These are phyloP conservation scores for Myrmecophaga tridactyla DNA, from an alignment of 2,113 vertebrate genomes.

Conservation along the genomic window DNA sequence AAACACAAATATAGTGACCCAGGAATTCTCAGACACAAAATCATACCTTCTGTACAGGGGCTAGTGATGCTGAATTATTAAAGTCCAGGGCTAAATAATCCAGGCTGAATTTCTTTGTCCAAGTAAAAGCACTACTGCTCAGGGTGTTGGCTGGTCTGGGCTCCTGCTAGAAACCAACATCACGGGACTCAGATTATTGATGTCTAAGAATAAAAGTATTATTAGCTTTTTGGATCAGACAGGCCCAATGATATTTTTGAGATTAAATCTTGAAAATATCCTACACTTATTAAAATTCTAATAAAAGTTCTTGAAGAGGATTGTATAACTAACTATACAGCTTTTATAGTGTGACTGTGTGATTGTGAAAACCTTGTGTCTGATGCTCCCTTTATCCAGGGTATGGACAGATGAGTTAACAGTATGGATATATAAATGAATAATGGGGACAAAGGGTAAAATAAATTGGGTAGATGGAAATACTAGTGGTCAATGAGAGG, in stretches of 20 bases:
- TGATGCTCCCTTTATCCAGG: too few species aligned
- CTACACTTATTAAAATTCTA: not conserved
- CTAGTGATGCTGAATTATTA: constrained; percentile 92
- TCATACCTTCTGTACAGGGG: constrained; percentile 93
- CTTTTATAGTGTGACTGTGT: too few species aligned
- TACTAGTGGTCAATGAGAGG: too few species aligned
- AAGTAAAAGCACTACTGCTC: constrained; percentile 83
- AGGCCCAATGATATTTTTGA: not conserved
- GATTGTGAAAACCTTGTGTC: too few species aligned
- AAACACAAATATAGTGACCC: not conserved
- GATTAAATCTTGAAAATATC: not conserved
- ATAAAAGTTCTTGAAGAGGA: too few species aligned
- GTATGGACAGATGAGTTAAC: too few species aligned
- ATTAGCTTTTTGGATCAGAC: not conserved
- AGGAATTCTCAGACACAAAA: not conserved
- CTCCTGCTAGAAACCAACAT: constrained; percentile 82
- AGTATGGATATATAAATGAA: too few species aligned
- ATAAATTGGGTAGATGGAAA: too few species aligned
- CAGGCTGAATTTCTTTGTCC: constrained; percentile 89
- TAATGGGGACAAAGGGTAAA: too few species aligned
- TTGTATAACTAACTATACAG: too few species aligned
- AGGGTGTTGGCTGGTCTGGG: constrained; percentile 81
- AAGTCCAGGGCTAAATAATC: constrained; percentile 98
- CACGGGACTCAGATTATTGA: constrained; percentile 11
- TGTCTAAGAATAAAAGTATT: not conserved